A percentile compares a stretch with the other conserved stretches of the same genome.
Evolutionary conservation across 1,140 invertebrate species (phyloP).

Genomic region (Drosophila rhopaloa): DNA sequence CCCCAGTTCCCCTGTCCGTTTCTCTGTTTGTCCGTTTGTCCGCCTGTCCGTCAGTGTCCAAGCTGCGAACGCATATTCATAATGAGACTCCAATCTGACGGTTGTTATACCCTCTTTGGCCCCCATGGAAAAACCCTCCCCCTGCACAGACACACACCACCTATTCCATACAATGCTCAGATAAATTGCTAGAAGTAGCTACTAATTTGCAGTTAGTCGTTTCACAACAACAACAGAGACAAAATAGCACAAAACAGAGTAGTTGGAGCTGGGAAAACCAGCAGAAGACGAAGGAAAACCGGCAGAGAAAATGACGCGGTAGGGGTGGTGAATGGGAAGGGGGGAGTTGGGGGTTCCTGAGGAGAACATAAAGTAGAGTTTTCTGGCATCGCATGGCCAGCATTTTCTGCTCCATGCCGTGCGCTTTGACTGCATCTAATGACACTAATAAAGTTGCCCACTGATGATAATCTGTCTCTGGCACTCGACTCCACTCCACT

Average conservation of each 20-base stretch:
- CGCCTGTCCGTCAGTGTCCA: conserved; percentile 14
- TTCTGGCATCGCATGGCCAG: conserved; percentile 42
- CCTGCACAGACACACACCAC: not conserved
- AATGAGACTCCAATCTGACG: conserved; percentile 66
- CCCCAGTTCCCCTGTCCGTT: not conserved
- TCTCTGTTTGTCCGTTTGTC: not conserved
- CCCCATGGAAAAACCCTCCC: no score
- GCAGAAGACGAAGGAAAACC: conserved; percentile 35
- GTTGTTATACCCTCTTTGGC: conserved; percentile 14
- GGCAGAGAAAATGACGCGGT: conserved; percentile 12
- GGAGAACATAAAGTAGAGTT: conserved; percentile 41
- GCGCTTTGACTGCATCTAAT: conserved; percentile 79
- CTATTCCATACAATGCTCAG: conserved; percentile 56
- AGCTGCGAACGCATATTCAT: conserved; percentile 55
- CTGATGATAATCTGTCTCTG: conserved; percentile 79
- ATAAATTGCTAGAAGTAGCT: conserved; percentile 79
- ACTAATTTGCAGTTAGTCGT: conserved; percentile 79
- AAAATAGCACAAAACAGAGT: conserved; percentile 30
- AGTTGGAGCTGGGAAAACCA: conserved; percentile 11
- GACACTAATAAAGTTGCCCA: conserved; percentile 80
- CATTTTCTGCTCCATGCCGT: conserved; percentile 64
- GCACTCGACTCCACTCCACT: conserved; percentile 37
- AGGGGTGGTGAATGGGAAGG: not conserved
- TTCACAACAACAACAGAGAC: conserved; percentile 40
- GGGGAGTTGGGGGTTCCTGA: not conserved